phyloP scores from a whole-genome alignment of 2,888 invertebrate species.

The Callimorpha dominula region DNA sequence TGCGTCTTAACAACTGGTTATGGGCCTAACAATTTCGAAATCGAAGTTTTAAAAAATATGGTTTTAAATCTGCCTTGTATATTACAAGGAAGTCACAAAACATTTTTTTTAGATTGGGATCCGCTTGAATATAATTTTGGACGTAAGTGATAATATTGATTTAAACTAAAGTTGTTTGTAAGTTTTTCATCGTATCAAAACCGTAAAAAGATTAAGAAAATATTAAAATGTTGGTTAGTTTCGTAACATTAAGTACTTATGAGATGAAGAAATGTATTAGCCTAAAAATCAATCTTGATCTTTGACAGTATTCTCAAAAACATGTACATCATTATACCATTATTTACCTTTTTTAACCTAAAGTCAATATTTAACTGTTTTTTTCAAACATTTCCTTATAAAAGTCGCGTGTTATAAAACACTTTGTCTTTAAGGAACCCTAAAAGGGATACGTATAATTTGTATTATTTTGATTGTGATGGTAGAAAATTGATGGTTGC shows the following conservation, averaged over 20 bases:
- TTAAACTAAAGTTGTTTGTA: neutral
- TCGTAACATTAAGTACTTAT: no score
- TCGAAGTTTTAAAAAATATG: constrained; percentile 35
- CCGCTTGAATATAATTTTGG: constrained; percentile 1
- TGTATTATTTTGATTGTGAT: constrained; percentile 81
- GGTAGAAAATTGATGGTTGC: constrained; percentile 77
- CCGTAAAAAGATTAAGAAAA: neutral
- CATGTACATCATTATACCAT: no score
- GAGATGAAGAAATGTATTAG: no score
- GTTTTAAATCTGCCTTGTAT: constrained; percentile 1
- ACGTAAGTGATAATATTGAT: neutral
- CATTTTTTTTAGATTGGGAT: neutral
- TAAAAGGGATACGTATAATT: constrained; percentile 71
- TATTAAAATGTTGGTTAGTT: neutral
- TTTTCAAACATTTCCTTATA: neutral
- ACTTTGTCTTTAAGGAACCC: constrained; percentile 28
- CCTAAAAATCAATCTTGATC: no score
- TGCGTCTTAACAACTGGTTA: constrained; percentile 63
- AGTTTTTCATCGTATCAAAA: neutral
- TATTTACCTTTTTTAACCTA: no score
- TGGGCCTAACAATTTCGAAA: constrained; percentile 54
- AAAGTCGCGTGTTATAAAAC: constrained; percentile 1
- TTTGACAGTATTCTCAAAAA: no score
- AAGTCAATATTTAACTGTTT: neutral
- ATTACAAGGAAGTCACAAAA: neutral